Conservation (phyloP, 1,140 invertebrate species). For the Sipha flava region DNA sequence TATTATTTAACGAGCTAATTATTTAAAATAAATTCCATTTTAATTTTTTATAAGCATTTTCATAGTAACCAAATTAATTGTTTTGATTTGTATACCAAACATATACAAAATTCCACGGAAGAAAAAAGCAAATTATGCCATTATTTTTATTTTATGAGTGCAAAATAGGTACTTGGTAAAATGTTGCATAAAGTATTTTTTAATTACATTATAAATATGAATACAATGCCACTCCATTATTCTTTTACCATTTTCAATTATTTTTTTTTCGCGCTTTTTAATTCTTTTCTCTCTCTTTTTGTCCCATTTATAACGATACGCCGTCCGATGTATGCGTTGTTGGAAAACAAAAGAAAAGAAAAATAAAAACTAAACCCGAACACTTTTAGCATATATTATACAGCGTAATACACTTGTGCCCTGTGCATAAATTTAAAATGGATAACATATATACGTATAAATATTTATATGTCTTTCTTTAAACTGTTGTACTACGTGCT, state of each 20-base stretch:
- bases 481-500: too few species aligned
- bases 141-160: background rate
- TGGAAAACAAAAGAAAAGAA: too few species aligned
- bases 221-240: background rate
- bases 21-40: background rate
- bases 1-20: background rate
- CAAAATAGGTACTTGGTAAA: background rate
- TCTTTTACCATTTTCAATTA: background rate
- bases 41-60: too few species aligned
- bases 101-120: background rate
- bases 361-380: too few species aligned
- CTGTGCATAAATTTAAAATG: too few species aligned
- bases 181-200: background rate
- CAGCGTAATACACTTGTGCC: too few species aligned
- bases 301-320: background rate
- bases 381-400: too few species aligned
- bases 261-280: background rate
- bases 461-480: too few species aligned
- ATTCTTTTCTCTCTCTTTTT: background rate
- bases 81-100: background rate
- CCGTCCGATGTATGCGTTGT: background rate
- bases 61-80: background rate
- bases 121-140: background rate
- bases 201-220: background rate
- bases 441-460: too few species aligned